A percentile compares a stretch with the other conserved stretches of the same genome.
Evolutionary conservation across 2,797 vertebrate genomes (phyloP).

Genomic region (Brotula barbata): DNA sequence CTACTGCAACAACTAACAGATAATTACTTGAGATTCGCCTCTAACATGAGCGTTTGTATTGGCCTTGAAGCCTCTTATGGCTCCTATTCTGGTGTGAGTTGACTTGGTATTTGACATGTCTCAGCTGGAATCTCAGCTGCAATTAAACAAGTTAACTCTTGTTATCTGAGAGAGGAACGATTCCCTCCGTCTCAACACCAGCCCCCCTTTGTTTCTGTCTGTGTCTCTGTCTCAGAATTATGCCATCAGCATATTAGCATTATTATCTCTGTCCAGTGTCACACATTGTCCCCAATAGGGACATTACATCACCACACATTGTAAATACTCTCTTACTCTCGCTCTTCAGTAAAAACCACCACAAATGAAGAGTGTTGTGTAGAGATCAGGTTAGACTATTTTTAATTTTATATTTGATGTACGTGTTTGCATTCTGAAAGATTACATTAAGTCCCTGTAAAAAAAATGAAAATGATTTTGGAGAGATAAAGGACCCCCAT

Average conservation of each 20-base stretch:
- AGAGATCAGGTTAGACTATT: too few relatives aligned
- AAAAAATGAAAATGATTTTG: too few relatives aligned
- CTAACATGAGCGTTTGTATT: slow-evolving; percentile 1
- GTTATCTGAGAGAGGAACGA: slow-evolving; percentile 67
- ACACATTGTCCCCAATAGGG: too few relatives aligned
- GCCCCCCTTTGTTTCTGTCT: slow-evolving; percentile 10
- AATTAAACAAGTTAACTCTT: slow-evolving; percentile 82
- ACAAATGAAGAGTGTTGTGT: too few relatives aligned
- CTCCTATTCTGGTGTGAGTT: slow-evolving; percentile 47
- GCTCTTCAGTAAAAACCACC: too few relatives aligned
- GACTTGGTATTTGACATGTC: slow-evolving; percentile 64
- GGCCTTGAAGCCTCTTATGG: slow-evolving; percentile 1
- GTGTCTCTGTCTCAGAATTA: not conserved
- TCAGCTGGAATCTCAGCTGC: slow-evolving; percentile 70
- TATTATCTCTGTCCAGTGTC: not conserved
- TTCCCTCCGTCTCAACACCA: slow-evolving; percentile 31
- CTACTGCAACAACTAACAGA: not conserved
- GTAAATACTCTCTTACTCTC: too few relatives aligned
- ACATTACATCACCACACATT: too few relatives aligned
- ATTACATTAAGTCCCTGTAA: too few relatives aligned
- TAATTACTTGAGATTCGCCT: too few relatives aligned
- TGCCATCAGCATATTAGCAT: not conserved
- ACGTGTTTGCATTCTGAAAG: too few relatives aligned
- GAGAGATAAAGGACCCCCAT: too few relatives aligned
- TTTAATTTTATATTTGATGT: too few relatives aligned